Evolutionary conservation across 1,140 invertebrate species (phyloP), one percentile per base, ranked within the genome.

Genomic region (Stratiolaelaps scimitus): DNA sequence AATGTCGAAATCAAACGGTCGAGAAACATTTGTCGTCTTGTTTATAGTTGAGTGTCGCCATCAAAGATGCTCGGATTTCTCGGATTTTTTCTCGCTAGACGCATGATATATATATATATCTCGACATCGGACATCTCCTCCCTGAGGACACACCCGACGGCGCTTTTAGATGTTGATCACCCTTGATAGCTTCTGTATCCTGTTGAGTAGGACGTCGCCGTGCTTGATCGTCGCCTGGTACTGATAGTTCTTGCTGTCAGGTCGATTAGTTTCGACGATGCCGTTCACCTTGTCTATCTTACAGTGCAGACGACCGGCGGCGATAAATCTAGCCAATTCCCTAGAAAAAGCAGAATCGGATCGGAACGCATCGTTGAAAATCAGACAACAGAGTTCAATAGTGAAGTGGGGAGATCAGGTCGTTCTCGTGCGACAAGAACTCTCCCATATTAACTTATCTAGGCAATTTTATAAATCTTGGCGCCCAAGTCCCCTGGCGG

Each of bases 211-310:
- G 65, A 98, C 82, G 79, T 99, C 96, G 7, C 96, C 96, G 78
- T 98, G 92, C 74, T 97, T 96, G 66, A 98, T 92, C 70, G 91
- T 93, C 5, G 90, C 76, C 75, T 99, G 94, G 77, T 98, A 99
- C 71, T 87, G 83, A 80, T 86, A 85, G 77, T 97, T 92, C 77
- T 94, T 92, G 73, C 84, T 85, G 77, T 96, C 85, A 43, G 92
- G 84, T 71, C 92, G 79, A 79, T 89, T 96, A 29, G 95, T 98
- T 78, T 98, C 93, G 7, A 99, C 94, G 73, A 97, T 91, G 17
- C 92, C 92, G 56, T 78, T 78, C 44, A 96, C 92, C 72, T 93
- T 88, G 79, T 99, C 96, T 67, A 99, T 96, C 75, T 95, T 96
- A 73, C 92, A 97, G 73, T 96, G 92, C 40, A 99, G 79, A 65